Evolutionary conservation across 2,888 invertebrate genomes (phyloP).

Genomic region (Capitulum mitella): DNA sequence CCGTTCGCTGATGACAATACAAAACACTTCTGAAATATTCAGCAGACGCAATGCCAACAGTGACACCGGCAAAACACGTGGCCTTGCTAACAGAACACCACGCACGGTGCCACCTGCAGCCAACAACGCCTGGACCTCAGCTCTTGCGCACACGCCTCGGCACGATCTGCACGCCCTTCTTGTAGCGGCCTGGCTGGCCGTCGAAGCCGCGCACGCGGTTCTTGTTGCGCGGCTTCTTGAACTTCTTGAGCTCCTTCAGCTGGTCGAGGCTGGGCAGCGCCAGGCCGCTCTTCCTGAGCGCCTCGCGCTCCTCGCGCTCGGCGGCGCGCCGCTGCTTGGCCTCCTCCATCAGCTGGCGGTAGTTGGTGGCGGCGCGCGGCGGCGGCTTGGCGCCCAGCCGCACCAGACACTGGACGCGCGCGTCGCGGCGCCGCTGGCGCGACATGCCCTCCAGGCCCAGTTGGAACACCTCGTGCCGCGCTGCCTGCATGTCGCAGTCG

Average conservation of each 20-base stretch:
- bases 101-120: neutral
- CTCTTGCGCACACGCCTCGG: neutral
- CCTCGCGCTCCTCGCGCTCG: neutral
- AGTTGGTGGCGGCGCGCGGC: neutral
- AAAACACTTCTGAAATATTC: too few species aligned
- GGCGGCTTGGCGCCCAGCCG: slow-evolving; percentile 25
- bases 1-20: too few species aligned
- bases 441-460: slow-evolving; percentile 17
- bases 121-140: neutral
- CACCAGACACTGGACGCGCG: neutral
- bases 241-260: neutral
- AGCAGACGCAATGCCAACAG: too few species aligned
- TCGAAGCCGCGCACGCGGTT: slow-evolving; percentile 10
- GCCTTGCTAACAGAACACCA: too few species aligned
- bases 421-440: neutral
- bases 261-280: neutral
- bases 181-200: slow-evolving; percentile 11
- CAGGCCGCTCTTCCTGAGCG: slow-evolving; percentile 4
- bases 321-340: too few species aligned
- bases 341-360: slow-evolving; percentile 22
- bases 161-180: slow-evolving; percentile 10
- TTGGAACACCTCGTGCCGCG: slow-evolving; percentile 23
- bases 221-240: slow-evolving; percentile 5
- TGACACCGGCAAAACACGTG: too few species aligned
- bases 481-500: neutral